These are phyloP conservation scores for Ramphastos sulfuratus DNA, from an alignment of 2,113 vertebrate species.

Conservation along the genomic window DNA sequence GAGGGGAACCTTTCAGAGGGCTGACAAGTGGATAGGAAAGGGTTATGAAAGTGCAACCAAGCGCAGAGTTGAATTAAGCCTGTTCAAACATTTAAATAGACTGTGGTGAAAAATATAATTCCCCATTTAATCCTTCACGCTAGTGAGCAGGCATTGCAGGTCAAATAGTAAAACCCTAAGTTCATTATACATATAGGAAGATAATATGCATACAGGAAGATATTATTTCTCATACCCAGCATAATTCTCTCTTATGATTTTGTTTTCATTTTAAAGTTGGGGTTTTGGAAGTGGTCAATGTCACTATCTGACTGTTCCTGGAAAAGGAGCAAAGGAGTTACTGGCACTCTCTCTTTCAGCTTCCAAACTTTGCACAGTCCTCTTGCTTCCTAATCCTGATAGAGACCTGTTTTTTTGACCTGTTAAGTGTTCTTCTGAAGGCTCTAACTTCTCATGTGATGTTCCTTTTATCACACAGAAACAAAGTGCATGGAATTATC, in stretches of 20 bases:
- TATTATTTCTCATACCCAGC: neutral
- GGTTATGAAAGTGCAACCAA: neutral
- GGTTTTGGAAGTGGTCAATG: neutral
- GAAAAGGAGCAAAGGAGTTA: neutral
- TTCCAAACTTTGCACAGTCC: neutral
- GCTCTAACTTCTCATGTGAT: neutral
- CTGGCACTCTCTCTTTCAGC: neutral
- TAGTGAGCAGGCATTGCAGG: neutral
- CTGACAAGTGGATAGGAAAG: constrained; percentile 3
- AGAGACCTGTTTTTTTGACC: neutral
- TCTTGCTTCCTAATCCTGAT: neutral
- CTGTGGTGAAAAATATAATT: neutral
- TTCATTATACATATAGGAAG: neutral
- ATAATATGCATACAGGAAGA: neutral
- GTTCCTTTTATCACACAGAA: neutral
- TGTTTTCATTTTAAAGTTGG: neutral
- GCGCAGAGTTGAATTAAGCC: neutral
- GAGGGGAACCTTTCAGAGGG: constrained; percentile 2
- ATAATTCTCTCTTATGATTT: neutral
- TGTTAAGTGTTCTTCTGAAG: neutral
- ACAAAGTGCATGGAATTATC: neutral
- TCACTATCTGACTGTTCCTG: neutral
- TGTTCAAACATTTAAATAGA: constrained; percentile 15
- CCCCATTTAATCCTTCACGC: neutral
- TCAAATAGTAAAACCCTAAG: neutral